These are phyloP conservation scores for Bombyx mandarina DNA, from an alignment of 1,140 invertebrate genomes.

Conservation along the genomic window DNA sequence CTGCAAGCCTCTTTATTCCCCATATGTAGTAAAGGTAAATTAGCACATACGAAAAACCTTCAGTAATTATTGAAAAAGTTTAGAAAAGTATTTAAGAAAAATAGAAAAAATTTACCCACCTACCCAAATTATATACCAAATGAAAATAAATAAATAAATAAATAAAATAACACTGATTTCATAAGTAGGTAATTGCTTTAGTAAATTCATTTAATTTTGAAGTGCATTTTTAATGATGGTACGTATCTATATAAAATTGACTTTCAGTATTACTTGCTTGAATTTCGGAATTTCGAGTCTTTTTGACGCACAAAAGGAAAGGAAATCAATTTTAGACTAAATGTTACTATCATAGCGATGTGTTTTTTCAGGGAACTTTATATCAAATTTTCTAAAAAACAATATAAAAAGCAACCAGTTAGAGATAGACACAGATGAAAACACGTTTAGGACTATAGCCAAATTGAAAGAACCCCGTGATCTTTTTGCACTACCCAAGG, in stretches of 20 bases:
- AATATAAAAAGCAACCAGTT: conserved; percentile 77
- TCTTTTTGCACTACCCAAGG: conserved; percentile 77
- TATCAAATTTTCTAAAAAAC: conserved; percentile 72
- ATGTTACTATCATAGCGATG: no score
- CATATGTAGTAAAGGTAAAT: conserved; percentile 66
- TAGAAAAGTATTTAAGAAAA: no score
- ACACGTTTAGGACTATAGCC: conserved; percentile 73
- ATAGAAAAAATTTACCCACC: no score
- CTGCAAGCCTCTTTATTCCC: conserved; percentile 75
- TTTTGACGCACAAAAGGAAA: background rate
- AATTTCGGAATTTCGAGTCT: background rate
- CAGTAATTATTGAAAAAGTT: background rate
- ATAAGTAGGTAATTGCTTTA: no score
- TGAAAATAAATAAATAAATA: no score
- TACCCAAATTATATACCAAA: no score
- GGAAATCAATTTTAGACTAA: background rate
- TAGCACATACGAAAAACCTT: background rate
- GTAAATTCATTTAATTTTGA: no score
- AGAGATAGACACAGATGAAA: conserved; percentile 77
- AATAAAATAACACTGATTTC: no score
- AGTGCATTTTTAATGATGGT: no score
- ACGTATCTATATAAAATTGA: no score
- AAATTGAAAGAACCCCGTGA: conserved; percentile 78
- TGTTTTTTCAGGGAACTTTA: conserved; percentile 64
- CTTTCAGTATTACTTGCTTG: no score